Evolutionary conservation across 2,797 vertebrate genomes (phyloP).

Genomic region (Natrix natrix): DNA sequence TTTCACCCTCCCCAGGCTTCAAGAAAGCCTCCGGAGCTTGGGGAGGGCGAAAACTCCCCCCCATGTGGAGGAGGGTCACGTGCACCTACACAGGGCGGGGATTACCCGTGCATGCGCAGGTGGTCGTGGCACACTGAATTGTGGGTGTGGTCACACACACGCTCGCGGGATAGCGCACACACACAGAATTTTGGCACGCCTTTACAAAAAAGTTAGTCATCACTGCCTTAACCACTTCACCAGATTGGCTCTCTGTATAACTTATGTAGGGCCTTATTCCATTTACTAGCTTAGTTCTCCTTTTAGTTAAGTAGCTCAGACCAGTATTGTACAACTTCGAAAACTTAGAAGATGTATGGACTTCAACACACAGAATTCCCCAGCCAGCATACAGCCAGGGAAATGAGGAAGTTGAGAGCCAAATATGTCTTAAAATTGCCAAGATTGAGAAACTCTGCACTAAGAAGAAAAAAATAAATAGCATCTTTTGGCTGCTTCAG

Average conservation of each 20-base stretch:
- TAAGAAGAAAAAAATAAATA: not conserved
- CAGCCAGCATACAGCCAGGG: not conserved
- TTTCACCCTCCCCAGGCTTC: too few species aligned
- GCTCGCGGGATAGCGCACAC: too few species aligned
- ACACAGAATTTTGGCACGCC: too few species aligned
- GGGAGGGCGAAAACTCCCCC: too few species aligned
- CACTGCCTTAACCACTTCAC: not conserved
- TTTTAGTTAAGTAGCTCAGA: not conserved
- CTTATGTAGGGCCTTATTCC: not conserved
- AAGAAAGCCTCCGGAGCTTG: too few species aligned
- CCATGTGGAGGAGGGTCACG: too few species aligned
- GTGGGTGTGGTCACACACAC: too few species aligned
- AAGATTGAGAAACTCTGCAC: not conserved
- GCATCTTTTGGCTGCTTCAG: not conserved
- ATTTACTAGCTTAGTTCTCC: not conserved
- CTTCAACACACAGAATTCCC: not conserved
- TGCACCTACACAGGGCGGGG: too few species aligned
- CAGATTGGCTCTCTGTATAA: not conserved
- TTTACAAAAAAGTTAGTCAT: too few species aligned
- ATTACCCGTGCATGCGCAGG: too few species aligned
- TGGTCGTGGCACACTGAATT: too few species aligned
- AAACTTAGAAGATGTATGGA: not conserved
- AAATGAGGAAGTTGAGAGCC: not conserved
- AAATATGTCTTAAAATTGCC: not conserved
- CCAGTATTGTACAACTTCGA: not conserved